Evolutionary conservation across 1,140 invertebrate genomes (phyloP), one percentile per base, ranked within the genome.

Genomic region (Chironomus tepperi): DNA sequence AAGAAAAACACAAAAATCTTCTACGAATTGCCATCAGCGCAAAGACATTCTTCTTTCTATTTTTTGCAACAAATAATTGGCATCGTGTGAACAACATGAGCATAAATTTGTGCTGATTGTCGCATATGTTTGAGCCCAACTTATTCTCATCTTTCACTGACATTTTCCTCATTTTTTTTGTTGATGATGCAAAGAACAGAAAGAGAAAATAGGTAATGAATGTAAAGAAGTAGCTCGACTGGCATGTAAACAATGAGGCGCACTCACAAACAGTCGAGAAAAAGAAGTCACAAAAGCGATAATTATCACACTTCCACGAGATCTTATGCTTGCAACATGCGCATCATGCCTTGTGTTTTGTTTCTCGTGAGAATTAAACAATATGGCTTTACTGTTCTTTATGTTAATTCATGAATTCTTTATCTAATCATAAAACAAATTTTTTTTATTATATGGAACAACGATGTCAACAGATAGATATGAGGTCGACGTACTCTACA

Each of bases 321-420:
- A 34, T 34, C 24, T 34, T 34, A 34, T 34, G 24, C 24, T 34
- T 34, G 24, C 24, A 34, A 34, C 24, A 34, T 34, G 24, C 24
- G 24, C 24, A 34, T 34, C 24, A 34, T 34, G 24, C 5, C n/a
- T n/a, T n/a, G n/a, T n/a, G n/a, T 34, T 34, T 34, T 34, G 24
- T 34, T 34, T 34, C 24, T 34, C 24, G 24, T 34, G 24, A 34
- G 24, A 34, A 34, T 34, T 34, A 34, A 34, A 34, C 24, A 34
- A 34, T 34, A 34, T 34, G 24, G 24, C 24, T 34, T 34, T 34
- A 34, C 24, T 34, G 24, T 34, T 34, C 24, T 34, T 34, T 57
- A n/a, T 57, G 47, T n/a, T 57, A 57, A 57, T 57, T 57, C 12
- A 57, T 57, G 47, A 57, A n/a, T 57, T 57, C 47, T 57, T 57